A percentile compares a stretch with the other conserved stretches of the same genome.
phyloP scores from a whole-genome alignment of 2,797 vertebrate genomes.

The Chaunax sp. region DNA sequence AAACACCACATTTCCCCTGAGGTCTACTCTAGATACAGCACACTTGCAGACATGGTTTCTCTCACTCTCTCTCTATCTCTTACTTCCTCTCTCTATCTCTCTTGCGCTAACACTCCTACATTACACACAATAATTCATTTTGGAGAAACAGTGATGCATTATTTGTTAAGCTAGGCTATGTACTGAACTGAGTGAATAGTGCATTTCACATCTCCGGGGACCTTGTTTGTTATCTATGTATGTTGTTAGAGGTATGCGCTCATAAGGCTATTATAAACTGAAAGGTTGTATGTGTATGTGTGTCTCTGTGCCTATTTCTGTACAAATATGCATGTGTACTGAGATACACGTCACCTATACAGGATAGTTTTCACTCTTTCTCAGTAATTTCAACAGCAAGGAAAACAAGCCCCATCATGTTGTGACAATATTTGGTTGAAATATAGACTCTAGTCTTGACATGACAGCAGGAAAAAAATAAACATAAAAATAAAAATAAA shows the following conservation, averaged over 20 bases:
- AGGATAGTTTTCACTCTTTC: constrained; percentile 24
- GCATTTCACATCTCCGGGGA: constrained; percentile 63
- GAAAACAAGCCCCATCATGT: constrained; percentile 44
- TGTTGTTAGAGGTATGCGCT: constrained; percentile 40
- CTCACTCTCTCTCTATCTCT: constrained; percentile 23
- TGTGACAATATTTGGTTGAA: constrained; percentile 46
- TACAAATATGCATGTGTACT: constrained; percentile 1
- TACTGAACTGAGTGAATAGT: constrained; percentile 64
- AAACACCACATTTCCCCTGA: constrained; percentile 77
- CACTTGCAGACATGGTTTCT: constrained; percentile 58
- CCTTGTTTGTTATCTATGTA: constrained; percentile 64
- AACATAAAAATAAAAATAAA: too few species aligned
- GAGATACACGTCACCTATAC: constrained; percentile 16
- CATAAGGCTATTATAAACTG: constrained; percentile 54
- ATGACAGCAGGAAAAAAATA: constrained; percentile 53
- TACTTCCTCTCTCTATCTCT: constrained; percentile 16
- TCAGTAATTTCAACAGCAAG: constrained; percentile 21
- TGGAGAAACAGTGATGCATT: constrained; percentile 65
- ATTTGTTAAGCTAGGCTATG: constrained; percentile 64
- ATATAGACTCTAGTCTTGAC: constrained; percentile 53
- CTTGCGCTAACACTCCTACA: constrained; percentile 38
- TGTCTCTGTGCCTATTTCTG: constrained; percentile 6
- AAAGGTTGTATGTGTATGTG: constrained; percentile 16
- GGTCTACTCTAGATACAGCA: constrained; percentile 63
- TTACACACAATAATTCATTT: constrained; percentile 69